Conservation (phyloP, 2,113 vertebrate species). For the Muscicapa adusta region DNA sequence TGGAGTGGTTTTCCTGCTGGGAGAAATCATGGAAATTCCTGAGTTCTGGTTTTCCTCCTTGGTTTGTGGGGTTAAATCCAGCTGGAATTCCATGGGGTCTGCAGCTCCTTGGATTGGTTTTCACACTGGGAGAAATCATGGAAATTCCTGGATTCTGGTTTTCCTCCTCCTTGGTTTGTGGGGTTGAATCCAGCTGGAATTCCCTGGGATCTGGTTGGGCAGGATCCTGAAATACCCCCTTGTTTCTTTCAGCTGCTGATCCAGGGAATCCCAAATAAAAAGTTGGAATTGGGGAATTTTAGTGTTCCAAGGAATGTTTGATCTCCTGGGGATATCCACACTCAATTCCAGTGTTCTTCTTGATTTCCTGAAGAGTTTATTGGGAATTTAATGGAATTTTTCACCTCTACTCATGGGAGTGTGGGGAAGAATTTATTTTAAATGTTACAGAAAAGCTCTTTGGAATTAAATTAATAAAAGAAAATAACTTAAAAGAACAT, state of each 20-base stretch:
- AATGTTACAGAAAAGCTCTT: neutral
- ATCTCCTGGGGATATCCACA: neutral
- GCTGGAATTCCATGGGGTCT: no score
- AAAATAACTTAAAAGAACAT: neutral
- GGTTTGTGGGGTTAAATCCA: no score
- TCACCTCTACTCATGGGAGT: neutral
- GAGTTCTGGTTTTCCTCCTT: no score
- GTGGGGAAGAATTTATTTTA: neutral
- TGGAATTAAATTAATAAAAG: neutral
- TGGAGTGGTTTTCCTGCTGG: no score
- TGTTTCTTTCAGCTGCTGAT: neutral
- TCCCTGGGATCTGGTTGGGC: no score
- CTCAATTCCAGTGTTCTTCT: neutral
- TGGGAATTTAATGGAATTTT: neutral
- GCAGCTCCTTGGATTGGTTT: no score
- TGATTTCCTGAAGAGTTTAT: neutral
- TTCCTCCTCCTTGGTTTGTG: no score
- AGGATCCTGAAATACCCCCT: no score
- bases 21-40: no score
- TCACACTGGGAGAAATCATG: no score
- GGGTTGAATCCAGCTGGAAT: no score
- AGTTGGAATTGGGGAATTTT: neutral
- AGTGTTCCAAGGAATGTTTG: neutral
- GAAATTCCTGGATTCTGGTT: neutral
- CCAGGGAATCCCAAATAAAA: neutral